Base-by-base conservation (phyloP, 1,140 invertebrate species). In the Bradysia coprophila region DNA sequence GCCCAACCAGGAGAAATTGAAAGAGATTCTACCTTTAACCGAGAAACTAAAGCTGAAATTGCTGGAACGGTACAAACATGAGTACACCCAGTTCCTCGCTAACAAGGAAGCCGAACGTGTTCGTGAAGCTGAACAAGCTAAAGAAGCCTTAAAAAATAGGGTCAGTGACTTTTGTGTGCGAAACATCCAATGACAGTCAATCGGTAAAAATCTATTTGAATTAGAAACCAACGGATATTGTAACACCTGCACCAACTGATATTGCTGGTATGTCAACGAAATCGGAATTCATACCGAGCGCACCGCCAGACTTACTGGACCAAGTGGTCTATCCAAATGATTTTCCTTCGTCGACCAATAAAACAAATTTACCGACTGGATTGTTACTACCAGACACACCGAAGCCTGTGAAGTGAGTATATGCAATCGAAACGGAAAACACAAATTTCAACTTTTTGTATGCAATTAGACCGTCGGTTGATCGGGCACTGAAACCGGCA, bases 41-140 rank as follows among this genome's bases (percentile, higher is more conserved):
- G 90, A 95, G 59, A 75, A 78, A 56, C 52, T 96, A 6, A 93
- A 93, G 55, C 55, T 69, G 40, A 73, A 78, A 53, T 64, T 96
- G 15, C 59, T 79, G 38, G 67, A 80, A 38, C 73, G 76, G 48
- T 96, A 84, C 67, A 66, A 70, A 47, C 67, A 68, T 40, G 83
- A 93, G 52, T 77, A 83, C 60, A 64, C 74, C 31, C 66, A 69
- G 38, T 78, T 76, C 58, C 51, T 75, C 44, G 71, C 69, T 46
- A 67, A 75, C 53, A 52, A 61, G 42, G 56, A 61, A 43, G 55
- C 51, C 13, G 51, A 57, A 20, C 49, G 50, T 16, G 47, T 49
- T 4, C 46, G 50, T 1, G 56, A 58, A 40, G 39, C 51, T 32
- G 53, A 64, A 63, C 56, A 70, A 6, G 47, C 58, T 19, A 61